These are phyloP conservation scores for Proisotoma minuta DNA, from an alignment of 2,888 invertebrate genomes.

Conservation along the genomic window DNA sequence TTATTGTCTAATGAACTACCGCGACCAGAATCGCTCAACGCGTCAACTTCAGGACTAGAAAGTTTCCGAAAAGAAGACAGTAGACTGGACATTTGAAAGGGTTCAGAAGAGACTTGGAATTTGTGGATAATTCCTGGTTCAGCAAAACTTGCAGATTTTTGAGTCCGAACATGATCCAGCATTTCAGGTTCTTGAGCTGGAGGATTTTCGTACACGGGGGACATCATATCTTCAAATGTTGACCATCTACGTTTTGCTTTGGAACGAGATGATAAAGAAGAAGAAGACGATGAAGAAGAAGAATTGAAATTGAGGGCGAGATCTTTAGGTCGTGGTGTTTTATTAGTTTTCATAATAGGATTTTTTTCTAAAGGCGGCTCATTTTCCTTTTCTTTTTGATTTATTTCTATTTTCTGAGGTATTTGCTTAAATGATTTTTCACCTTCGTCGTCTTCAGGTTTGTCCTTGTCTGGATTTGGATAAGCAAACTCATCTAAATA, in stretches of 20 bases:
- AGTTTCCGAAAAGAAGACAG: constrained; percentile 40
- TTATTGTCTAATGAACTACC: not conserved
- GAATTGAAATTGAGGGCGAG: constrained; percentile 27
- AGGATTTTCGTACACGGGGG: constrained; percentile 30
- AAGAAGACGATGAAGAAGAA: constrained; percentile 18
- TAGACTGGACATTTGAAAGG: too few species aligned
- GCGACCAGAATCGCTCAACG: not conserved
- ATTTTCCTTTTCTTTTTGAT: not conserved
- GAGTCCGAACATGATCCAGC: not conserved
- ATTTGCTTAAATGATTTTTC: not conserved
- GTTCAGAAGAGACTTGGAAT: too few species aligned
- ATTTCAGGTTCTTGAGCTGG: not conserved
- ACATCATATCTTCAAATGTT: constrained; percentile 43
- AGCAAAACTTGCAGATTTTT: constrained; percentile 7
- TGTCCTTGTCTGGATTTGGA: not conserved
- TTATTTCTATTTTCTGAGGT: not conserved
- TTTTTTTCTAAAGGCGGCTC: too few species aligned
- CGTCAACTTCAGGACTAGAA: constrained; percentile 44
- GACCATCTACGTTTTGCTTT: constrained; percentile 40
- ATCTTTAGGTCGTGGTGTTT: constrained; percentile 31
- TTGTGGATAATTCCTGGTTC: too few species aligned
- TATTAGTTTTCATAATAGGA: too few species aligned
- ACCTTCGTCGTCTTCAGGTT: not conserved
- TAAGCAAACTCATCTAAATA: constrained; percentile 57
- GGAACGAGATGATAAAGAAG: constrained; percentile 21